These are phyloP conservation scores for Tribolium castaneum DNA, from an alignment of 1,140 invertebrate genomes.

Conservation along the genomic window DNA sequence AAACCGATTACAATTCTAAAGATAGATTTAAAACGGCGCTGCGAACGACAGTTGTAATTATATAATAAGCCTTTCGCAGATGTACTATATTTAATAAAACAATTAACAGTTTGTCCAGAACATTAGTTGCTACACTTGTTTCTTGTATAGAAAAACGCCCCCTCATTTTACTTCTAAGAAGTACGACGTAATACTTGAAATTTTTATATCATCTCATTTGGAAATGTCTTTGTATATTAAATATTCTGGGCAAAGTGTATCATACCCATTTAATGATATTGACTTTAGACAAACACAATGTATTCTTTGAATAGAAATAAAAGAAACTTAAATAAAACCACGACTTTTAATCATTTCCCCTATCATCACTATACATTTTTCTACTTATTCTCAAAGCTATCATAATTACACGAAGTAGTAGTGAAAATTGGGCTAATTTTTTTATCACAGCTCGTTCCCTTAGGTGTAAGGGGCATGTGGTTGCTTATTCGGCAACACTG, in stretches of 20 bases:
- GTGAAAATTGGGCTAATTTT: too few species aligned
- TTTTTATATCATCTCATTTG: slow-evolving; percentile 31
- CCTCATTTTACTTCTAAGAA: slow-evolving; percentile 58
- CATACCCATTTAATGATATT: slow-evolving; percentile 63
- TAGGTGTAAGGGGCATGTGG: too few species aligned
- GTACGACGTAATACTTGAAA: slow-evolving; percentile 52
- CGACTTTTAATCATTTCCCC: background rate
- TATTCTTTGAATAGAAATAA: slow-evolving; percentile 66
- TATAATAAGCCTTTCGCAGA: slow-evolving; percentile 62
- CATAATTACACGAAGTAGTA: too few species aligned
- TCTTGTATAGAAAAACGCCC: slow-evolving; percentile 53
- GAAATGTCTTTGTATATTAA: slow-evolving; percentile 46
- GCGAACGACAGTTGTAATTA: slow-evolving; percentile 61
- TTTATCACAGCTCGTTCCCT: too few species aligned
- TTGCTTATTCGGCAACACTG: too few species aligned
- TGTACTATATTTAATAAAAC: slow-evolving; percentile 61
- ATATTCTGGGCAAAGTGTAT: slow-evolving; percentile 63
- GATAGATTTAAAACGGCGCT: slow-evolving; percentile 58
- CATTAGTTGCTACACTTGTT: slow-evolving; percentile 42
- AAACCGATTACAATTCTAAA: slow-evolving; percentile 62
- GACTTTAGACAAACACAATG: slow-evolving; percentile 64
- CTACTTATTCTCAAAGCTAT: background rate
- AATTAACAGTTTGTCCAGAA: slow-evolving; percentile 61
- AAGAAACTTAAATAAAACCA: slow-evolving; percentile 38
- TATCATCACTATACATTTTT: background rate